Base-by-base conservation (phyloP, 2,797 vertebrate genomes). In the Tragopan temminckii region DNA sequence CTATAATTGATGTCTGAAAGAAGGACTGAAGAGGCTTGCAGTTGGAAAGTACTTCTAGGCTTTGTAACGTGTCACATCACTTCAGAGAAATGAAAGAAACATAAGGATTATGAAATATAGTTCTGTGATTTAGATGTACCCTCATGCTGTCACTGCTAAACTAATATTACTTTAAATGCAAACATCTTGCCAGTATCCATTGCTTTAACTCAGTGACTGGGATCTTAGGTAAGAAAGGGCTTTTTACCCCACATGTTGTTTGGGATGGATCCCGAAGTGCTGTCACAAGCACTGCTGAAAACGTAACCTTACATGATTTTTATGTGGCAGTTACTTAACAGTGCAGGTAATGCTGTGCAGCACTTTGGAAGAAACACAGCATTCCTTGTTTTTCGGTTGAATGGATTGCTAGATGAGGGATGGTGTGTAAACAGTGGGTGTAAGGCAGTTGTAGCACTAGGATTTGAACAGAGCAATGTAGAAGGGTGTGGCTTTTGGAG, bases 131-230 rank as follows among this genome's bases (percentile, higher is more conserved):
- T 46, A 88, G 35, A 62, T 45, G 66, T 87, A 36, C 58, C 9
- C 55, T 85, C 82, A 42, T 57, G 82, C 43, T 75, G 35, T 85
- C 52, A 13, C 61, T 66, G 75, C 79, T 90, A 92, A 96, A 92
- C 86, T 93, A 93, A 96, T 93, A 78, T 89, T 93, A 91, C 63
- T 93, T 80, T 86, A 80, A 92, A 93, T 84, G 90, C 90, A 82
- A 89, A 83, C 16, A 10, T 87, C 93, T 77, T 77, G 33, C 43
- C 76, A 87, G 64, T 74, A 95, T 74, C 90, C 52, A 13, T 79
- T 63, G 38, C 78, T 24, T 72, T 52, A 40, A 8, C 71, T 70
- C 63, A 80, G 35, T 25, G 71, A 42, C 10, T 21, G 16, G 46
- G 14, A 80, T 91, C 77, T 88, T 75, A 7, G 77, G 11, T 79